Percentiles rank a stretch among this genome's conserved stretches.
phyloP scores from a whole-genome alignment of 1,140 invertebrate species.

The Heliconius himera region DNA sequence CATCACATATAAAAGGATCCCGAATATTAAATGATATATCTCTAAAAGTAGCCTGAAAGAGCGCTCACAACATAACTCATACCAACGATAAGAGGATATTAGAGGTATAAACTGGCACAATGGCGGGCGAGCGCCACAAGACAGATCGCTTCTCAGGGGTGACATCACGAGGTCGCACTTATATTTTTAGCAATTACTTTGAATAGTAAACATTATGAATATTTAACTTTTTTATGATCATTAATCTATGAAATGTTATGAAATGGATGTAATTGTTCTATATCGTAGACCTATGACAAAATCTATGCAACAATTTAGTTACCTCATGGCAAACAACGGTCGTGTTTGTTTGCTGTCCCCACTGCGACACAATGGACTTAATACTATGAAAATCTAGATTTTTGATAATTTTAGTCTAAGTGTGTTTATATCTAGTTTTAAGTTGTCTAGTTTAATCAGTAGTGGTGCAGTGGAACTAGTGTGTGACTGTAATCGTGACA shows the following conservation, averaged over 20 bases:
- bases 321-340: too few species aligned
- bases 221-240: not conserved
- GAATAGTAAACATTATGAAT: slow-evolving; percentile 18
- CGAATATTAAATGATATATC: slow-evolving; percentile 32
- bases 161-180: slow-evolving; percentile 31
- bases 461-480: too few species aligned
- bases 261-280: not conserved
- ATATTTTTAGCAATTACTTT: slow-evolving; percentile 34
- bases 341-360: too few species aligned
- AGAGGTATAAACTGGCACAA: slow-evolving; percentile 35
- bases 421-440: too few species aligned
- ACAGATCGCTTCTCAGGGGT: slow-evolving; percentile 36
- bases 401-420: too few species aligned
- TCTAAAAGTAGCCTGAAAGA: slow-evolving; percentile 18
- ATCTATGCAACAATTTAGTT: too few species aligned
- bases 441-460: too few species aligned
- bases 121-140: slow-evolving; percentile 30
- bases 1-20: not conserved
- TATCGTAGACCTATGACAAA: not conserved
- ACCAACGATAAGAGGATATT: slow-evolving; percentile 40
- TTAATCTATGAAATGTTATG: not conserved
- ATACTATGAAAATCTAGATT: too few species aligned
- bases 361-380: too few species aligned
- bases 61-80: slow-evolving; percentile 33
- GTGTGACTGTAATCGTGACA: too few species aligned